These are phyloP conservation scores for Fulmarus glacialis DNA, from an alignment of 2,113 vertebrate genomes.

Conservation along the genomic window DNA sequence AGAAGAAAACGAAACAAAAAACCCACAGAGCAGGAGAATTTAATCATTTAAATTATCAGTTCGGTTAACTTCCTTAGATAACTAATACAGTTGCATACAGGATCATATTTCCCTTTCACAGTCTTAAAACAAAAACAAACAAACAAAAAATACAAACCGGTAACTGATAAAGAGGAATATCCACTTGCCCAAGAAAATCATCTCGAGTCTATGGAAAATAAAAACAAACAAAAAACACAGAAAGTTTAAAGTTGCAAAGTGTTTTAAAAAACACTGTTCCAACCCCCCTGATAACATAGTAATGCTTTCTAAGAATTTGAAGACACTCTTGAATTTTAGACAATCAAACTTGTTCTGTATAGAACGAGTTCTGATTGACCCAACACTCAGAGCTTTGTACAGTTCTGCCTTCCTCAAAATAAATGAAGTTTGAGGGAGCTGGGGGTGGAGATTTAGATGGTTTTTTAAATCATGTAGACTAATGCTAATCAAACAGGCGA, in stretches of 20 bases:
- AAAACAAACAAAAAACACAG: neutral
- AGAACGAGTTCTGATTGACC: neutral
- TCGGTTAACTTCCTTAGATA: neutral
- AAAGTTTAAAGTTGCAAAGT: neutral
- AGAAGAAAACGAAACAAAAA: neutral
- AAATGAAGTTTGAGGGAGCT: neutral
- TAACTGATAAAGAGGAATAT: slow-evolving; percentile 93
- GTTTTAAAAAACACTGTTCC: neutral
- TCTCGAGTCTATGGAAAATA: slow-evolving; percentile 87
- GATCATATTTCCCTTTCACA: neutral
- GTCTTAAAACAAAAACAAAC: neutral
- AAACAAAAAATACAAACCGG: slow-evolving; percentile 82
- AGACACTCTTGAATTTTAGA: neutral
- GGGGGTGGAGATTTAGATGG: neutral
- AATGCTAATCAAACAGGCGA: neutral
- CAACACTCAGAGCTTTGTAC: neutral
- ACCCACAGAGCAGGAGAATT: neutral
- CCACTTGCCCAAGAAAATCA: slow-evolving; percentile 97
- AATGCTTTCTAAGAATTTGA: neutral
- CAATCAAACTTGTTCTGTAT: neutral
- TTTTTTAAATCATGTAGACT: neutral
- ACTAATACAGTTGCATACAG: neutral
- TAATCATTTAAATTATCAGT: neutral
- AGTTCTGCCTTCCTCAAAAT: neutral
- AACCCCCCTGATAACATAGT: neutral